These are phyloP conservation scores for Melanchra persicariae DNA, from an alignment of 2,888 invertebrate species.

Conservation along the genomic window DNA sequence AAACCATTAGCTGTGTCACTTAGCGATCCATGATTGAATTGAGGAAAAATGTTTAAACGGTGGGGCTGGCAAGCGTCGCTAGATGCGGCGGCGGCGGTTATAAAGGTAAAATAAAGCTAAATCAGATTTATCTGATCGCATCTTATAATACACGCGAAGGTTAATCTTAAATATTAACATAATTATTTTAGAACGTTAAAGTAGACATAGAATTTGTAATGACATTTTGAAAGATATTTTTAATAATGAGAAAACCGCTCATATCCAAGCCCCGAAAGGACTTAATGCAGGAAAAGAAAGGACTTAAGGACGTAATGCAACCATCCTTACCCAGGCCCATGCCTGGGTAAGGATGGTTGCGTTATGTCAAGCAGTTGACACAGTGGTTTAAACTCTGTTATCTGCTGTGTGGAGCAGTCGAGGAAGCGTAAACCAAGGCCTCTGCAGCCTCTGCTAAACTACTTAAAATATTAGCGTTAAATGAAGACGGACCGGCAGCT, in stretches of 20 bases:
- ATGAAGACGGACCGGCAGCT: constrained; percentile 21
- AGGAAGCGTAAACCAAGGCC: not conserved
- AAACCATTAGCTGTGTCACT: not conserved
- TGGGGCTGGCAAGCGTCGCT: not conserved
- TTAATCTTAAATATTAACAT: too few species aligned
- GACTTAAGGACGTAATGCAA: too few species aligned
- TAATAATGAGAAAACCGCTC: too few species aligned
- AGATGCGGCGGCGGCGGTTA: constrained; percentile 28
- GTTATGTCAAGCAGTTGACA: too few species aligned
- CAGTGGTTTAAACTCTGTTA: too few species aligned
- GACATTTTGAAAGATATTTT: not conserved
- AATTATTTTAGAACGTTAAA: not conserved
- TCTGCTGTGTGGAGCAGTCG: too few species aligned
- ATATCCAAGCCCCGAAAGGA: too few species aligned
- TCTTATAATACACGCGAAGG: too few species aligned
- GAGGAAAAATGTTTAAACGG: not conserved
- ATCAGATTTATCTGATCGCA: not conserved
- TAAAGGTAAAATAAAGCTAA: not conserved
- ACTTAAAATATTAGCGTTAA: not conserved
- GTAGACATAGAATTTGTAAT: not conserved
- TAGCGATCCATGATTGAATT: constrained; percentile 1
- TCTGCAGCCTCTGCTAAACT: not conserved
- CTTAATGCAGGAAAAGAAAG: too few species aligned
- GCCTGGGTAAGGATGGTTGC: too few species aligned
- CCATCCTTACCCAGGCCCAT: too few species aligned